Percentiles rank a stretch among this genome's conserved stretches.
These are phyloP conservation scores for Pogonocherus hispidulus DNA, from an alignment of 2,888 invertebrate species.

Conservation along the genomic window DNA sequence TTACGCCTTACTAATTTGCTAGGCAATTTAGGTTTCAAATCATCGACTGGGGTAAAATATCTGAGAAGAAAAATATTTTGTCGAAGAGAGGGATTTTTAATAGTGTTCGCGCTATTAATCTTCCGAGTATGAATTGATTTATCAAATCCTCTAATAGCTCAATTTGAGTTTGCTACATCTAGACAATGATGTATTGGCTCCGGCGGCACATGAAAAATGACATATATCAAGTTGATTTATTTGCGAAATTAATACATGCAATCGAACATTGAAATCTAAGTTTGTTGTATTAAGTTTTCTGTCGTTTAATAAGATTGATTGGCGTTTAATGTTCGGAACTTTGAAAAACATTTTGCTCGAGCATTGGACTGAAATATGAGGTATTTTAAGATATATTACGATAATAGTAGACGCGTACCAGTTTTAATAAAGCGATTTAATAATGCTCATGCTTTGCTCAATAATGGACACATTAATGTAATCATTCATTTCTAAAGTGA, in stretches of 20 bases:
- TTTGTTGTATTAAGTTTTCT: constrained; percentile 22
- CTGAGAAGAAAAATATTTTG: neutral
- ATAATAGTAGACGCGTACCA: too few species aligned
- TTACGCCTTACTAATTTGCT: too few species aligned
- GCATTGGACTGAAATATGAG: neutral
- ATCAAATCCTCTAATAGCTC: constrained; percentile 5
- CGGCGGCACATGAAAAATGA: neutral
- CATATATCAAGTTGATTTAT: constrained; percentile 17
- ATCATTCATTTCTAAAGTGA: too few species aligned
- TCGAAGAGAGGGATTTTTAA: neutral
- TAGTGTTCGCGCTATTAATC: neutral
- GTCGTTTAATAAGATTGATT: constrained; percentile 15
- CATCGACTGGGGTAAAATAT: too few species aligned
- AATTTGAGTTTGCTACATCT: neutral
- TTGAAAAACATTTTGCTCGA: neutral
- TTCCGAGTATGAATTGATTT: neutral
- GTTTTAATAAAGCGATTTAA: too few species aligned
- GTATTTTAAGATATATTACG: neutral
- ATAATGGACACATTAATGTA: too few species aligned
- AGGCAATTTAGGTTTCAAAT: too few species aligned
- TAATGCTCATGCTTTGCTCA: too few species aligned
- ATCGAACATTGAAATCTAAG: constrained; percentile 8
- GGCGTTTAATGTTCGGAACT: neutral
- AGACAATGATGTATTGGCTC: constrained; percentile 11
- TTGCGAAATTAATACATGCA: constrained; percentile 15